A percentile compares a stretch with the other conserved stretches of the same genome.
Evolutionary conservation across 2,797 vertebrate genomes (phyloP).

Genomic region (Meda fulgida): DNA sequence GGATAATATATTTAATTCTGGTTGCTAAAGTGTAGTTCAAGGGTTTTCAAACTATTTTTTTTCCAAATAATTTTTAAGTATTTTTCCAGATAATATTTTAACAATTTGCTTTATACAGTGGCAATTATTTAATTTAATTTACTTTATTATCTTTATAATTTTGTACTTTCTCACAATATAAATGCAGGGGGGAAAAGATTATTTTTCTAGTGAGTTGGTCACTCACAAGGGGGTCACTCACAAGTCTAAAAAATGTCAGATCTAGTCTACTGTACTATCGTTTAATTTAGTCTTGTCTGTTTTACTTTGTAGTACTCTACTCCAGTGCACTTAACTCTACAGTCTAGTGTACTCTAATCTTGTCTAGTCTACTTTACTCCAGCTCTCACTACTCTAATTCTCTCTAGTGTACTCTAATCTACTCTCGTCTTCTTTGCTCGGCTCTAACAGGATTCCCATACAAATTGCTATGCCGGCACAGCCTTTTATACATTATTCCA

Average conservation of each 20-base stretch:
- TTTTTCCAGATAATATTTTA: neutral
- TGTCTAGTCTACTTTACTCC: neutral
- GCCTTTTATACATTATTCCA: slow-evolving; percentile 39
- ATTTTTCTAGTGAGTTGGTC: neutral
- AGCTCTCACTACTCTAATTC: neutral
- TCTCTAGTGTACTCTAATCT: neutral
- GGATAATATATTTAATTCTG: neutral
- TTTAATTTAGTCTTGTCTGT: neutral
- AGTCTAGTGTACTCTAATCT: neutral
- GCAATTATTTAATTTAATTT: neutral
- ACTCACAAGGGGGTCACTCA: neutral
- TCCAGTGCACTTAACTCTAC: neutral
- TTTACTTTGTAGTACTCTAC: neutral
- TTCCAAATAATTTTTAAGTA: neutral
- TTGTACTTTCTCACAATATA: neutral
- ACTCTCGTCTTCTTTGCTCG: neutral
- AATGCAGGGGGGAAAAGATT: neutral
- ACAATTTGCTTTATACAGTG: neutral
- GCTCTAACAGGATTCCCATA: neutral
- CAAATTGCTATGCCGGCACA: slow-evolving; percentile 11
- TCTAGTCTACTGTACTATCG: neutral
- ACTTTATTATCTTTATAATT: neutral
- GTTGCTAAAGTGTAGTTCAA: neutral
- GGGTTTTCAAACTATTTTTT: neutral
- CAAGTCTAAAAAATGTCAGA: neutral